phyloP scores from a whole-genome alignment of 2,888 invertebrate species.

The Busseola fusca region DNA sequence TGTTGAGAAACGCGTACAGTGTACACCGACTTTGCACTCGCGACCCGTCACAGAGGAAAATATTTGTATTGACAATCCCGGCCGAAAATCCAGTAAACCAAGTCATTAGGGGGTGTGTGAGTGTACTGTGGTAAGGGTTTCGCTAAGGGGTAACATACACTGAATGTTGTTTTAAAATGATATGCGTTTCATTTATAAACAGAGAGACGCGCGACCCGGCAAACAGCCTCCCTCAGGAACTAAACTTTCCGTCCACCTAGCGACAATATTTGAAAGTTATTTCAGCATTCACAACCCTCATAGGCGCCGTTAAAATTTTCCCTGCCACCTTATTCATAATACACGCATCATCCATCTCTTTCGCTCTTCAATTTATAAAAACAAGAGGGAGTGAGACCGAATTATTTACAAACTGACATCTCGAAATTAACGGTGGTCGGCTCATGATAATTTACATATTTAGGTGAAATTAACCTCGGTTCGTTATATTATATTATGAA shows the following conservation, averaged over 20 bases:
- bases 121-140: conserved; percentile 58
- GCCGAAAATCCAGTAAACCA: conserved; percentile 37
- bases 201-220: conserved; percentile 82
- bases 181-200: conserved; percentile 88
- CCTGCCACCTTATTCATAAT: conserved; percentile 88
- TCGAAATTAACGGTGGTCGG: conserved; percentile 88
- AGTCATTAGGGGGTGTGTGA: conserved; percentile 3
- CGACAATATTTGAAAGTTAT: conserved; percentile 90
- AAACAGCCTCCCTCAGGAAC: conserved; percentile 86
- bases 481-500: conserved; percentile 89
- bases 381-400: conserved; percentile 69
- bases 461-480: conserved; percentile 89
- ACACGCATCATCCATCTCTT: conserved; percentile 76
- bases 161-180: conserved; percentile 81
- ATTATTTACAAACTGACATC: conserved; percentile 87
- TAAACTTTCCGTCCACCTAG: conserved; percentile 88
- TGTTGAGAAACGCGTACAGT: conserved; percentile 66
- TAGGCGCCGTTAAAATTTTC: conserved; percentile 89
- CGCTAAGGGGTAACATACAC: conserved; percentile 68
- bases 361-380: conserved; percentile 58
- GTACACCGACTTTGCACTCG: conserved; percentile 40
- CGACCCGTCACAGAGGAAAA: conserved; percentile 57
- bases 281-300: conserved; percentile 89
- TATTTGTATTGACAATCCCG: background rate
- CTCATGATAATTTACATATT: conserved; percentile 90